Percentiles rank a stretch among this genome's conserved stretches.
phyloP scores from a whole-genome alignment of 2,113 vertebrate genomes.

The Sciurus niger region DNA sequence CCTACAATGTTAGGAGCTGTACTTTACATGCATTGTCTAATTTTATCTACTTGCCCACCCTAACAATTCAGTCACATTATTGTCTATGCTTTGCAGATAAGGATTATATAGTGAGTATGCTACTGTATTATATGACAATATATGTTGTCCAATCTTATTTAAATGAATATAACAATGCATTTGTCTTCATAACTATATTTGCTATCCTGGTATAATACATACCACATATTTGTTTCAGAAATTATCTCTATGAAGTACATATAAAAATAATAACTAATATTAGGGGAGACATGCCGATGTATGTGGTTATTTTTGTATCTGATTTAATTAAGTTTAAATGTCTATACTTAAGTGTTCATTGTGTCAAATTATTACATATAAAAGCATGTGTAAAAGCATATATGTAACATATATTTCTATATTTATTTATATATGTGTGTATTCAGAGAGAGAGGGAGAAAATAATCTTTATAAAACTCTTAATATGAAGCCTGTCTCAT shows the following conservation, averaged over 20 bases:
- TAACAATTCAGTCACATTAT: slow-evolving; percentile 53
- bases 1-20: neutral
- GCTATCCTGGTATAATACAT: neutral
- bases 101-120: neutral
- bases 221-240: slow-evolving; percentile 54
- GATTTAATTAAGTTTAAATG: slow-evolving; percentile 41
- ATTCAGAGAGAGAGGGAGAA: neutral
- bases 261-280: slow-evolving; percentile 37
- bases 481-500: slow-evolving; percentile 17
- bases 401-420: neutral
- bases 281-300: neutral
- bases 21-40: neutral
- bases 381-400: neutral
- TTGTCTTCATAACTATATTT: slow-evolving; percentile 50
- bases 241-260: neutral
- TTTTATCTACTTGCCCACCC: slow-evolving; percentile 3
- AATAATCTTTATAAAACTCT: slow-evolving; percentile 11
- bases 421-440: neutral
- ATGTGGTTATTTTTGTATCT: slow-evolving; percentile 39
- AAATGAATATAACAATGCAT: slow-evolving; percentile 25
- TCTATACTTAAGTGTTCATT: slow-evolving; percentile 47
- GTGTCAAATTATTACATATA: neutral
- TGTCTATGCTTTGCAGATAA: slow-evolving; percentile 48
- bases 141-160: neutral
- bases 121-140: neutral